Base-by-base conservation (phyloP, 1,140 invertebrate species). In the Araneus ventricosus region DNA sequence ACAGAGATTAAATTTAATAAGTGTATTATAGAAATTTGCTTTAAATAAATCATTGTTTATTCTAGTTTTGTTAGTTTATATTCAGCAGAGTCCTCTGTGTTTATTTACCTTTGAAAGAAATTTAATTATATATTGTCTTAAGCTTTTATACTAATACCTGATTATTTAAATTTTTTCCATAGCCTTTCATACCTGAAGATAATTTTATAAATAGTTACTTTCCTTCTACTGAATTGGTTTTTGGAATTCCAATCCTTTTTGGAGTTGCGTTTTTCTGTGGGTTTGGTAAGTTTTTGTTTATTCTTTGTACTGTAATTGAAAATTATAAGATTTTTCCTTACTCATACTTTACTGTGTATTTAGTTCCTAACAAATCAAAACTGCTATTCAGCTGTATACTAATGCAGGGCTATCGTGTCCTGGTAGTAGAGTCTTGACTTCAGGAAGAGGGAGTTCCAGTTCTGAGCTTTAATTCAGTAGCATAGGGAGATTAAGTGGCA, bases 171-270 rank as follows among this genome's bases (percentile, higher is more conserved):
- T 89, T 89, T 45, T 52, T 45, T 79, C 41, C n/a, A 14, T 82
- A 89, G 88, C 88, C 88, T 45, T 89, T 89, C 27, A 89, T 89
- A 41, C 10, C 88, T 17, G 67, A 89, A 89, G 88, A 89, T 70
- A 30, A 79, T 79, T 45, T 22, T 57, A 52, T 89, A 34, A 24
- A 89, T 52, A 14, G 20, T 75, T 89, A 89, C n/a, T 89, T 89
- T 27, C 88, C 88, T 17, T 57, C 88, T 22, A 89, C 88, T 75
- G 88, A 89, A 34, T 22, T 89, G 14, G 88, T 89, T 39, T 79
- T 89, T n/a, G 88, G 88, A 20, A 41, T 79, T 20, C 88, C 88
- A 20, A 79, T 89, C 30, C 14, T 89, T 41, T 22, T 89, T 41
- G 88, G 88, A 20, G 63, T 89, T 45, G 4, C 34, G n/a, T 89